Evolutionary conservation across 2,113 vertebrate species (phyloP).

Genomic region (Plestiodon gilberti): DNA sequence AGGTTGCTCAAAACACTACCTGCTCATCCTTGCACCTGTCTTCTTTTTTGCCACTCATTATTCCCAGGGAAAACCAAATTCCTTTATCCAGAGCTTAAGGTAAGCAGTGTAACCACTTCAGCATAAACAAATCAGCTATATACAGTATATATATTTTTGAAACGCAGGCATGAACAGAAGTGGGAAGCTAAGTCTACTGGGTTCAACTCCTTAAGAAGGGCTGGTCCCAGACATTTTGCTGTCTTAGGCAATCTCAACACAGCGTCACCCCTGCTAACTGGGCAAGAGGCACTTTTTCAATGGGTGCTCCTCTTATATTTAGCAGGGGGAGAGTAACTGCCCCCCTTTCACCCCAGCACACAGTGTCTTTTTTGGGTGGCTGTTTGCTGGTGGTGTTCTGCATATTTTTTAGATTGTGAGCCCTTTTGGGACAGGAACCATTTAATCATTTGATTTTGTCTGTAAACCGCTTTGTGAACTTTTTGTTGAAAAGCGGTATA

Average conservation of each 20-base stretch:
- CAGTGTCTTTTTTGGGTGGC: too few species aligned
- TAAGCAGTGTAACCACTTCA: neutral
- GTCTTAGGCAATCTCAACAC: neutral
- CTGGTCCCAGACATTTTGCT: neutral
- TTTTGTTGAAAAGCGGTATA: too few species aligned
- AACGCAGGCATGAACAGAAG: neutral
- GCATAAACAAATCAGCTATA: neutral
- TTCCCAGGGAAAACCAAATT: neutral
- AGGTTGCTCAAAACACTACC: neutral
- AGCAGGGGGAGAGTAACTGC: too few species aligned
- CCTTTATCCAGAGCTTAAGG: neutral
- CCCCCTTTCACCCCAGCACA: too few species aligned
- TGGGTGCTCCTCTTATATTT: too few species aligned
- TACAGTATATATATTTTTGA: neutral
- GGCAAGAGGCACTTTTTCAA: too few species aligned
- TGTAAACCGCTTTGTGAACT: too few species aligned
- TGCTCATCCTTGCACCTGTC: neutral
- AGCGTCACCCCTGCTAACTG: too few species aligned
- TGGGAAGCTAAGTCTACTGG: neutral
- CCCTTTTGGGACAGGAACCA: too few species aligned
- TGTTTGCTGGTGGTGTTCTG: too few species aligned
- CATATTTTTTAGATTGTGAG: too few species aligned
- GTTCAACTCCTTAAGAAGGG: neutral
- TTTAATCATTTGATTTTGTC: too few species aligned
- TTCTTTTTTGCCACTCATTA: neutral